Evolutionary conservation across 1,140 invertebrate species (phyloP).

Genomic region (Ruditapes philippinarum): DNA sequence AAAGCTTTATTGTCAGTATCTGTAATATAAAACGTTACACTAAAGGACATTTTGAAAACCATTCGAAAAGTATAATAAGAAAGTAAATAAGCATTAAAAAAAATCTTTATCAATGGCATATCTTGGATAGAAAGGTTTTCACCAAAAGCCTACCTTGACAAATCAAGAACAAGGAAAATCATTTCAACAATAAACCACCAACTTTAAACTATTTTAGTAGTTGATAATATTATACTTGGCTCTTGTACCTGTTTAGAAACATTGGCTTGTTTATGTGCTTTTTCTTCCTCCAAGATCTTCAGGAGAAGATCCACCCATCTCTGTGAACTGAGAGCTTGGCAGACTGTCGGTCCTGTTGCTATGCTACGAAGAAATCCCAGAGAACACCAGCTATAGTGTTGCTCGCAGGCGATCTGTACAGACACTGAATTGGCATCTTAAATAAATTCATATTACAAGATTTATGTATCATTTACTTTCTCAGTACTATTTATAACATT

Average conservation of each 20-base stretch:
- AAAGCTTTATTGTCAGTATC: constrained; percentile 91
- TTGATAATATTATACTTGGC: no score
- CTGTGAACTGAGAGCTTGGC: constrained; percentile 92
- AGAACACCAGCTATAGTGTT: constrained; percentile 91
- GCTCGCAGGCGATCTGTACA: constrained; percentile 84
- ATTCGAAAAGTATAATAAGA: no score
- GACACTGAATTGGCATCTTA: constrained; percentile 80
- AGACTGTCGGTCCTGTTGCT: constrained; percentile 91
- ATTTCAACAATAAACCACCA: no score
- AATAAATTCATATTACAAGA: constrained; percentile 50
- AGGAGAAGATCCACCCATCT: constrained; percentile 94
- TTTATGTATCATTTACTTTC: no score
- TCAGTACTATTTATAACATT: no score
- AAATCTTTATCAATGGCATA: no score
- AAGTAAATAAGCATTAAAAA: no score
- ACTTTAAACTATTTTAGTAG: no score
- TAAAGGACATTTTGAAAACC: no score
- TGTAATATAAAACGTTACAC: constrained; percentile 84
- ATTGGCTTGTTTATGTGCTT: constrained; percentile 83
- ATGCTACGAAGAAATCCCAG: constrained; percentile 92
- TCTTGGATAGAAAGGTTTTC: no score
- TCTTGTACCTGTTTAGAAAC: constrained; percentile 88
- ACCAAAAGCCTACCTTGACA: no score
- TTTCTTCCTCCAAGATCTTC: constrained; percentile 89
- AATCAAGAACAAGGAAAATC: no score